Evolutionary conservation across 2,888 invertebrate genomes (phyloP), one percentile per base, ranked within the genome.

Genomic region (Fissipunctia ypsillon): DNA sequence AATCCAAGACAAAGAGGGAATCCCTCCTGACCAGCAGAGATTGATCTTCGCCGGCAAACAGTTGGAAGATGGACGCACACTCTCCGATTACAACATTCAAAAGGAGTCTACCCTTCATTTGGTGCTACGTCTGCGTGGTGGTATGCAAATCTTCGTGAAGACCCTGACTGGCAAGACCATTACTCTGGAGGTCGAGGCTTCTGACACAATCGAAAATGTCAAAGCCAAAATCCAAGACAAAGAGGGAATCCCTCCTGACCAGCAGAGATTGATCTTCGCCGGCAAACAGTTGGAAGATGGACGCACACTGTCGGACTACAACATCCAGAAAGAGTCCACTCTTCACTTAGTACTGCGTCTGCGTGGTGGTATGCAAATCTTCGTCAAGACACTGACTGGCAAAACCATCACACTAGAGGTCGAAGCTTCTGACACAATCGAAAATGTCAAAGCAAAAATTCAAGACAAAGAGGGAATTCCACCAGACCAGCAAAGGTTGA

Each of bases 271-370:
- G 52, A 84, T 84, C 28, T 84, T 84, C 22, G 84, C 84, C 7
- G 84, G 84, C 9, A 84, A 84, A 9, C 84, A 84, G 2, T 19
- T 84, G 0, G 84, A 84, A 25, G 84, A 84, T 35, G 84, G 84
- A 0, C 80, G 84, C 1, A 84, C 84, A 0, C 22, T 84, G 0
- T 84, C 84, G 0, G 84, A 84, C 1, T 84, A 84, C 41, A 84
- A 84, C 0, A 84, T 84, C 3, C 84, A 84, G 0, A 84, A 84
- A 2, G 84, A 84, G 6, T 84, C 85, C 0, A 89, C 97, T 0
- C 93, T 97, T 3, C 97, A 97, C 85, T 93, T 97, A 64, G 84
- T 85, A 0, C 22, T 63, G 0, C 63, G 63, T n/a, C 63, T 63
- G 0, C 0, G 63, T 0, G 63, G 63, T 0, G 63, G 63, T 0